phyloP scores from a whole-genome alignment of 2,888 invertebrate species.

The Megalurothrips usitatus region DNA sequence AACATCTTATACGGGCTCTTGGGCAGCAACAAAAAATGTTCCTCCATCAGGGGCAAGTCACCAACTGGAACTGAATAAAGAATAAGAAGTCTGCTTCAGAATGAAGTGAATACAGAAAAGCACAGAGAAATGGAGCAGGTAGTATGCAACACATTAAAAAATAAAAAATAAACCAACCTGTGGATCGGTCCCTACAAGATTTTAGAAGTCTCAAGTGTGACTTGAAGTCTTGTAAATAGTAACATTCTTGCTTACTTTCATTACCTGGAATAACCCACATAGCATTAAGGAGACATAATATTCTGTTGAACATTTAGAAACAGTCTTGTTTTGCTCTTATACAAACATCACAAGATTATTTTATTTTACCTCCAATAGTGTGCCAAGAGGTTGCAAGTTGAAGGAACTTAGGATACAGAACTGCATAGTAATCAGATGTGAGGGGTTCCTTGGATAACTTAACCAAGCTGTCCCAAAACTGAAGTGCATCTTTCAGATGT shows the following conservation, averaged over 20 bases:
- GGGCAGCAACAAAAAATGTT: neutral
- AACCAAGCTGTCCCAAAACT: neutral
- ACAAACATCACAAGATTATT: neutral
- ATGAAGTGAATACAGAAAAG: no score
- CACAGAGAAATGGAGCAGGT: no score
- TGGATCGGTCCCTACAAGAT: neutral
- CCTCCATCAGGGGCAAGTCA: neutral
- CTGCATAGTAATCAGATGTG: neutral
- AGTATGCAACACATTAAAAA: neutral
- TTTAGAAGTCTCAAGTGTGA: neutral
- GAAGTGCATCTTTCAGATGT: neutral
- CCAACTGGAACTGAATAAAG: neutral
- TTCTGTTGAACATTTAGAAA: neutral
- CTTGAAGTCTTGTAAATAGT: neutral
- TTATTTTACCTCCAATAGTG: neutral
- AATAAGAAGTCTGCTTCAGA: no score
- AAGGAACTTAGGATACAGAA: neutral
- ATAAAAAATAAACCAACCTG: neutral
- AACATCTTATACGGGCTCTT: neutral
- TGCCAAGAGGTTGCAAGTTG: neutral
- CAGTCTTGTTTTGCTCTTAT: no score
- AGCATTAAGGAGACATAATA: neutral
- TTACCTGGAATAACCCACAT: neutral
- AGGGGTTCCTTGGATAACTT: neutral
- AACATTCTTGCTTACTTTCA: neutral